Base-by-base conservation (phyloP, 2,888 invertebrate species). In the Archips crataeganus region DNA sequence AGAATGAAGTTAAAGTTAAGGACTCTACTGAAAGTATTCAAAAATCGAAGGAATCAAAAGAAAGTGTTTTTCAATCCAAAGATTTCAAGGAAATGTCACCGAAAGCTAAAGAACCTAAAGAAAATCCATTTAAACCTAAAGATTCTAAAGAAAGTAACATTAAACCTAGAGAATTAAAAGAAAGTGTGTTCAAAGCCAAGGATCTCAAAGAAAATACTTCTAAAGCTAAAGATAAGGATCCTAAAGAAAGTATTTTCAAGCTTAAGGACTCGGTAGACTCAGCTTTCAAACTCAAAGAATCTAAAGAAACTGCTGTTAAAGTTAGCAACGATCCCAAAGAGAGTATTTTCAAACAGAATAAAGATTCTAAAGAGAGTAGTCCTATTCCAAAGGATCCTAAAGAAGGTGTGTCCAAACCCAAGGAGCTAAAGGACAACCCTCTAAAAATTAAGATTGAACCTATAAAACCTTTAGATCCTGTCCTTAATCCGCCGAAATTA, bases 401-500 rank as follows among this genome's bases (percentile, higher is more conserved):
- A 77, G 84, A 84, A 59, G 79, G 67, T 42, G 70, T 76, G 10
- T 71, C 77, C 3, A 80, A 82, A 69, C 75, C 76, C 11, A 82
- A 79, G 62, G 81, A 79, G 59, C 15, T 4, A 9, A 74, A 74
- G 9, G 74, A 70, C 10, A 36, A 42, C 15, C 71, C 51, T 39
- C 76, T 77, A 3, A 87, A 84, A 79, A 75, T 84, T 13, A 81
- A 80, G 76, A 85, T 85, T 49, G 89, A 90, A 13, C 73, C 73
- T 5, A 13, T 60, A 11, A 83, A 82, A 66, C 87, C 85, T 74
- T 74, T 85, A 67, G 87, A 88, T 61, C 85, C 84, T 4, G 88
- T 87, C 63, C 84, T 85, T 3, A 76, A 78, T 8, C 77, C 84
- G 23, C 76, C 86, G 2, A 89, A 86, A 77, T 61, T 92, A 51